phyloP scores from a whole-genome alignment of 2,888 invertebrate genomes.

The Dynastes grantii region DNA sequence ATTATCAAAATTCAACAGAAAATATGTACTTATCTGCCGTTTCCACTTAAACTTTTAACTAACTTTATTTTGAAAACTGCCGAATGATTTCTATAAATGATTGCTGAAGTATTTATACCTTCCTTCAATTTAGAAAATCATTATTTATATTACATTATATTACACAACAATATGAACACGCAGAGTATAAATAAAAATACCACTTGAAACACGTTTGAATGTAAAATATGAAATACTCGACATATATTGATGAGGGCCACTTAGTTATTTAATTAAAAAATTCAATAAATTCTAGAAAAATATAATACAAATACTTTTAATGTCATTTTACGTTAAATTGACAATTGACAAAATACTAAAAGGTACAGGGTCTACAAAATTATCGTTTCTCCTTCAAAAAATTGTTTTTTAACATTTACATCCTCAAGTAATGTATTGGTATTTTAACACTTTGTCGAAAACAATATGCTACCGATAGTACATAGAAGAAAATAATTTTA shows the following conservation, averaged over 20 bases:
- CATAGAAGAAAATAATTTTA: too few relatives aligned
- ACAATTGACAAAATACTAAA: too few relatives aligned
- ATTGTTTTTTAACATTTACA: too few relatives aligned
- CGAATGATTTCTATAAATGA: slow-evolving; percentile 14
- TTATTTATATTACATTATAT: slow-evolving; percentile 40
- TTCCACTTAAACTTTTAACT: slow-evolving; percentile 23
- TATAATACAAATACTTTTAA: too few relatives aligned
- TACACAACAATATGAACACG: slow-evolving; percentile 43
- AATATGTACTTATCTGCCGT: neutral
- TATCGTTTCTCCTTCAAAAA: too few relatives aligned
- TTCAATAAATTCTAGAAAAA: too few relatives aligned
- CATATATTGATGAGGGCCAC: neutral
- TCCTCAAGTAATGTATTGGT: too few relatives aligned
- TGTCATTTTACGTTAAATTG: too few relatives aligned
- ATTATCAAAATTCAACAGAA: slow-evolving; percentile 71
- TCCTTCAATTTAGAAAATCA: slow-evolving; percentile 24
- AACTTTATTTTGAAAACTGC: slow-evolving; percentile 8
- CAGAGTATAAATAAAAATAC: neutral
- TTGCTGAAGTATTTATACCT: slow-evolving; percentile 27
- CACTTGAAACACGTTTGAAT: slow-evolving; percentile 2
- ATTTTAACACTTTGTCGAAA: too few relatives aligned
- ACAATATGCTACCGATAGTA: too few relatives aligned
- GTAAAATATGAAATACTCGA: neutral
- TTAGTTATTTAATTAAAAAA: neutral
- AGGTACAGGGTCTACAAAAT: too few relatives aligned